phyloP scores from a whole-genome alignment of 2,113 vertebrate genomes.

The Otis tarda region DNA sequence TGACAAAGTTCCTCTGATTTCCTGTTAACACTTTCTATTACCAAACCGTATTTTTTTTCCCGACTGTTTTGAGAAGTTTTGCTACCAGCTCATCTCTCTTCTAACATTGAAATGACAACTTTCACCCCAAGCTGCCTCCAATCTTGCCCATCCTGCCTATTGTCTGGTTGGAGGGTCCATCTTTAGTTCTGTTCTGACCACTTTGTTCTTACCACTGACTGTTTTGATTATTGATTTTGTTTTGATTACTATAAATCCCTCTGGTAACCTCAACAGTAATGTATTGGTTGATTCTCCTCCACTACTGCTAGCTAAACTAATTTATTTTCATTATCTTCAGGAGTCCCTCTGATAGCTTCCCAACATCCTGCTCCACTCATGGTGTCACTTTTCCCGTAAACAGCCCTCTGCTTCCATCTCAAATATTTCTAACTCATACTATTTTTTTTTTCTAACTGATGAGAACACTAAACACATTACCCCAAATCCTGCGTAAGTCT shows the following conservation, averaged over 20 bases:
- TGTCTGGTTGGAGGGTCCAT: not conserved
- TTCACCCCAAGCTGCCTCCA: not conserved
- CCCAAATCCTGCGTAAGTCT: not conserved
- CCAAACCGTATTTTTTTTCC: not conserved
- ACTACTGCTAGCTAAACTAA: not conserved
- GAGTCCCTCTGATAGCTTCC: not conserved
- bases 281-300: not conserved
- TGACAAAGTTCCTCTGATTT: not conserved
- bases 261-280: not conserved
- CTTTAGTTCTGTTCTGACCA: not conserved
- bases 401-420: not conserved
- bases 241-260: not conserved
- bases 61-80: not conserved
- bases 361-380: not conserved
- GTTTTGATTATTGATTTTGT: not conserved
- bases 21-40: not conserved
- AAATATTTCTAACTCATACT: not conserved
- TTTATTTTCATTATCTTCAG: not conserved
- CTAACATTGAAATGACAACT: not conserved
- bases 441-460: not conserved
- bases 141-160: not conserved
- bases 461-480: not conserved
- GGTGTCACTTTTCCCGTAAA: not conserved
- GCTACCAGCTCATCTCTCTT: not conserved
- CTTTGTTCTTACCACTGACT: not conserved